A percentile compares a stretch with the other conserved stretches of the same genome.
Conservation (phyloP, 2,888 invertebrate species). For the Cancer borealis region DNA sequence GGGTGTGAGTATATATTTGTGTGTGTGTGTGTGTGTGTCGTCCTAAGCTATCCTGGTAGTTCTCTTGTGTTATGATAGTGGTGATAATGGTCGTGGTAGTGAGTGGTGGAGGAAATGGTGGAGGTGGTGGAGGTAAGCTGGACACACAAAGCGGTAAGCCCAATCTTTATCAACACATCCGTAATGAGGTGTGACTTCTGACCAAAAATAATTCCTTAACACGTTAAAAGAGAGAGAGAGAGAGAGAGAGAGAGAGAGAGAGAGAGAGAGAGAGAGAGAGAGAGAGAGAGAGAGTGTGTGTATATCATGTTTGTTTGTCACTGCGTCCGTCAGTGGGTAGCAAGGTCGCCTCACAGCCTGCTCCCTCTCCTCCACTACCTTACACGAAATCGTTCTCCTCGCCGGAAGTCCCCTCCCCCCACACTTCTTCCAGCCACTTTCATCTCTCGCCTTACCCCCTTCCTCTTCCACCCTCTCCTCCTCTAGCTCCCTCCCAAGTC, state of each 20-base stretch:
- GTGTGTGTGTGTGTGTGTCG: no score
- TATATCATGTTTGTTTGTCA: background rate
- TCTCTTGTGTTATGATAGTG: background rate
- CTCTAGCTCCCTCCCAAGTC: background rate
- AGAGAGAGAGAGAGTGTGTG: background rate
- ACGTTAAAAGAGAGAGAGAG: background rate
- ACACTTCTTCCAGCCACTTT: background rate
- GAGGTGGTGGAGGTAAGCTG: background rate
- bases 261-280: background rate
- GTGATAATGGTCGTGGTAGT: background rate
- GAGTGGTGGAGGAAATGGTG: background rate
- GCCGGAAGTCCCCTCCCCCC: background rate
- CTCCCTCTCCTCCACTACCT: background rate
- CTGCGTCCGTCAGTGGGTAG: no score
- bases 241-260: background rate
- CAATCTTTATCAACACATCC: background rate
- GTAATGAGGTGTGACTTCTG: background rate
- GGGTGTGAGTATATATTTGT: no score
- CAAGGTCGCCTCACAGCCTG: background rate
- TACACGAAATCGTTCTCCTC: background rate
- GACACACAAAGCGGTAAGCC: background rate
- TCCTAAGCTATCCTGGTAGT: background rate
- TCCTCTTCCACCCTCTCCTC: background rate
- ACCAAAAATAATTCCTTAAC: background rate
- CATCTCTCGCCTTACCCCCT: background rate